Evolutionary conservation across 2,113 vertebrate species (phyloP).

Genomic region (Brachionichthys hirsutus): DNA sequence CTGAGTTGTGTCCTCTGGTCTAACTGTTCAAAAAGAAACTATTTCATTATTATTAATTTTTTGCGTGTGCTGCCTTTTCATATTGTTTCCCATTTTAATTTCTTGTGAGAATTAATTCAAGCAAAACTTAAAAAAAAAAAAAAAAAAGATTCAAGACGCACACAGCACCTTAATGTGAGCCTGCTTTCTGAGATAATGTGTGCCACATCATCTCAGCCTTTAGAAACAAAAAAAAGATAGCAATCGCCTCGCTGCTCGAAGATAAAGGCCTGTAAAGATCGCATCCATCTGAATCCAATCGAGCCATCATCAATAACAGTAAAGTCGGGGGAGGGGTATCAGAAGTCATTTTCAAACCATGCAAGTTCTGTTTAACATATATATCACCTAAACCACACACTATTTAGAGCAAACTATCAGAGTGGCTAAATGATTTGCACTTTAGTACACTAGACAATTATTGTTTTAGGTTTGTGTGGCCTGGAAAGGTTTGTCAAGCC

Average conservation of each 20-base stretch:
- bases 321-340: too few species aligned
- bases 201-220: conserved; percentile 15
- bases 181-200: conserved; percentile 46
- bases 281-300: conserved; percentile 45
- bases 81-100: conserved; percentile 16
- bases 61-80: conserved; percentile 40
- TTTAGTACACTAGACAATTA: conserved; percentile 2
- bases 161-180: conserved; percentile 42
- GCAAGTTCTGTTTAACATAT: too few species aligned
- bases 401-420: conserved; percentile 27
- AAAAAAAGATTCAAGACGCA: too few species aligned
- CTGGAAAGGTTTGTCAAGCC: conserved; percentile 6
- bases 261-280: conserved; percentile 49
- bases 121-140: conserved; percentile 28
- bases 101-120: conserved; percentile 47
- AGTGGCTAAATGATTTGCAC: not conserved
- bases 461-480: conserved; percentile 2
- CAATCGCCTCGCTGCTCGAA: conserved; percentile 16
- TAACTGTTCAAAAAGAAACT: conserved; percentile 46
- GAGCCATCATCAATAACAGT: too few species aligned
- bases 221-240: too few species aligned
- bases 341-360: too few species aligned
- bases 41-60: conserved; percentile 47
- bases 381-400: not conserved
- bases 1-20: conserved; percentile 51